Base-by-base conservation (phyloP, 2,888 invertebrate genomes). In the Crocallis elinguaria region DNA sequence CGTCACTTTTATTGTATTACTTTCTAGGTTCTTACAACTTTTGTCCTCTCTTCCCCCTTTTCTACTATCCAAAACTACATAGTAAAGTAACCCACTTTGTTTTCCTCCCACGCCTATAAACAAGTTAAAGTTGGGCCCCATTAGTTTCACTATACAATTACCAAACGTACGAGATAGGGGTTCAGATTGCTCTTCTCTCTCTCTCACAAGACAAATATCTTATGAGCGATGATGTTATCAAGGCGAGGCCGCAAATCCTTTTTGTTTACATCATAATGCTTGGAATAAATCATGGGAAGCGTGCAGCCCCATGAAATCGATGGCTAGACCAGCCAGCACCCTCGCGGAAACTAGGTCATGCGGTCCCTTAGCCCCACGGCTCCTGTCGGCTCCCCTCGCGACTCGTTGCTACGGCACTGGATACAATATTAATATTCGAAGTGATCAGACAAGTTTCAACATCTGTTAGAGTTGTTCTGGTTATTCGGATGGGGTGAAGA, bases 311-410 rank as follows among this genome's bases (percentile, higher is more conserved):
- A 39, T 8, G 73, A 81, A 88, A 88, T 89, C 89, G 89, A 88
- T 89, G 86, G 82, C 62, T 73, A 70, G 69, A 72, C n/a, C n/a
- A 1, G 1, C 75, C 66, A 79, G 77, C 75, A 74, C 84, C 86
- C 82, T 83, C 61, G 69, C 64, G 66, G 72, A 83, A 89, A 88
- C 75, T 89, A 80, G 89, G 89, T 89, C 89, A 90, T 73, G 74
- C 71, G 78, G 78, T 86, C 85, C 86, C n/a, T 6, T 33, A 16
- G 29, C 39, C 27, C 27, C 35, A 69, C 69, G 49, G 64, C 65
- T 37, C 66, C 75, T 75, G 73, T 83, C 2, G 19, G 39, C 37
- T 21, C 52, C 46, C 52, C 52, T 46, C 36, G 36, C 25, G 9
- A 84, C 82, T 77, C 72, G 77, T 60, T 80, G 80, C 85, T 75